phyloP scores from a whole-genome alignment of 1,140 invertebrate species.

The Colletes latitarsis region DNA sequence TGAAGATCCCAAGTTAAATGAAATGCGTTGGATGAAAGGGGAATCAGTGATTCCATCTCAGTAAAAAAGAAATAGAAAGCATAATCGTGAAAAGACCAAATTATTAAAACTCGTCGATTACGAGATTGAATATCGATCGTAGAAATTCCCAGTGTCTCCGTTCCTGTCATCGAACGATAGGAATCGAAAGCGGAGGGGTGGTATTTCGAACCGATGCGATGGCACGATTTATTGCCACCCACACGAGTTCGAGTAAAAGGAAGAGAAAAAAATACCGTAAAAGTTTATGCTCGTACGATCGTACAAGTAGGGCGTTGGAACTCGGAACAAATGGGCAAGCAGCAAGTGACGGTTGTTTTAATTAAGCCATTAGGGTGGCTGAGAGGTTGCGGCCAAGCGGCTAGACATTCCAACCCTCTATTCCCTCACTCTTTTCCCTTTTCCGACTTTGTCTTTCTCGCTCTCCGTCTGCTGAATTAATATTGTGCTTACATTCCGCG shows the following conservation, averaged over 20 bases:
- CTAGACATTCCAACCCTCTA: slow-evolving; percentile 68
- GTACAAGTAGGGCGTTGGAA: slow-evolving; percentile 45
- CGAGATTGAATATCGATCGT: no score
- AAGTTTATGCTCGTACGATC: slow-evolving; percentile 23
- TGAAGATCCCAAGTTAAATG: no score
- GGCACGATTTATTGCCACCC: slow-evolving; percentile 18
- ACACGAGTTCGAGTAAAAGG: background rate
- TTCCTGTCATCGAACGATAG: no score
- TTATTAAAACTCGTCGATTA: no score
- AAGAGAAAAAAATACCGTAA: background rate
- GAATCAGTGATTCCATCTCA: no score
- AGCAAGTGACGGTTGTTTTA: slow-evolving; percentile 78
- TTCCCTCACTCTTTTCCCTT: slow-evolving; percentile 16
- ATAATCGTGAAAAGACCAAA: no score
- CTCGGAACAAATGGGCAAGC: slow-evolving; percentile 53
- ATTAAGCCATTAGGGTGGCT: slow-evolving; percentile 80
- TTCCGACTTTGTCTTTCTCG: slow-evolving; percentile 11
- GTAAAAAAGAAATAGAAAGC: no score
- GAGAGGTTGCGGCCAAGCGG: slow-evolving; percentile 73
- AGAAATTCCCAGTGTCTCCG: no score
- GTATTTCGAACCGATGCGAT: background rate
- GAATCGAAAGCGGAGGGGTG: no score
- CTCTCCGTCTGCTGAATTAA: slow-evolving; percentile 77
- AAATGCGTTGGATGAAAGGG: no score
- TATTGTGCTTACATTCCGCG: slow-evolving; percentile 72